phyloP scores from a whole-genome alignment of 2,113 vertebrate species.

The Ascaphus truei region DNA sequence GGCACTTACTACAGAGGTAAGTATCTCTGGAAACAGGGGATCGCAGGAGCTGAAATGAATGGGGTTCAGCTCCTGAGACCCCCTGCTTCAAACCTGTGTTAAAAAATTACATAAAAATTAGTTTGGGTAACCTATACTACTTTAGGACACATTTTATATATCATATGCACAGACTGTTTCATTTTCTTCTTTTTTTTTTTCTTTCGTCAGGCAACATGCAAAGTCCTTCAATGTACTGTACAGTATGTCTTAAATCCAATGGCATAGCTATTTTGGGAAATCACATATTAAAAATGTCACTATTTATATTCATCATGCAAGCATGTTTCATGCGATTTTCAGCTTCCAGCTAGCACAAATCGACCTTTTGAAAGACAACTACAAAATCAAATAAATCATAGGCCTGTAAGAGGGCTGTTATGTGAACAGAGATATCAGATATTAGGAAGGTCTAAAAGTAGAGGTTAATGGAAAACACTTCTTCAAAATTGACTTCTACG shows the following conservation, averaged over 20 bases:
- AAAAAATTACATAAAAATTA: not conserved
- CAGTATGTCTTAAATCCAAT: constrained; percentile 11
- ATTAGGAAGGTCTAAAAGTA: too few relatives aligned
- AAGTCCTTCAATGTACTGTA: constrained; percentile 15
- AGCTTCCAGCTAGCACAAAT: not conserved
- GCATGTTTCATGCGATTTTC: not conserved
- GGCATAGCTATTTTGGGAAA: constrained; percentile 21
- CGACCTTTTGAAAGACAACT: constrained; percentile 1
- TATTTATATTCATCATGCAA: constrained; percentile 20
- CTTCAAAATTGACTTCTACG: too few relatives aligned
- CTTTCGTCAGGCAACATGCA: not conserved
- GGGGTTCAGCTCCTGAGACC: too few relatives aligned
- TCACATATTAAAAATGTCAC: constrained; percentile 27
- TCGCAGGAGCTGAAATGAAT: too few relatives aligned
- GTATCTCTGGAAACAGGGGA: too few relatives aligned
- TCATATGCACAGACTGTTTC: not conserved
- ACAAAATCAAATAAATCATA: constrained; percentile 14
- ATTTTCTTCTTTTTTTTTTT: not conserved
- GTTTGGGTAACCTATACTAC: not conserved
- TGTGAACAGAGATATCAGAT: too few relatives aligned
- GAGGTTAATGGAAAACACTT: too few relatives aligned
- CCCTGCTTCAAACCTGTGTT: too few relatives aligned
- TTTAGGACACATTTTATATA: not conserved
- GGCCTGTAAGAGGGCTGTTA: not conserved
- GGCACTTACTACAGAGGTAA: too few relatives aligned